A percentile compares a stretch with the other conserved stretches of the same genome.
These are phyloP conservation scores for Pangasius macronema DNA, from an alignment of 2,797 vertebrate genomes.

Conservation along the genomic window DNA sequence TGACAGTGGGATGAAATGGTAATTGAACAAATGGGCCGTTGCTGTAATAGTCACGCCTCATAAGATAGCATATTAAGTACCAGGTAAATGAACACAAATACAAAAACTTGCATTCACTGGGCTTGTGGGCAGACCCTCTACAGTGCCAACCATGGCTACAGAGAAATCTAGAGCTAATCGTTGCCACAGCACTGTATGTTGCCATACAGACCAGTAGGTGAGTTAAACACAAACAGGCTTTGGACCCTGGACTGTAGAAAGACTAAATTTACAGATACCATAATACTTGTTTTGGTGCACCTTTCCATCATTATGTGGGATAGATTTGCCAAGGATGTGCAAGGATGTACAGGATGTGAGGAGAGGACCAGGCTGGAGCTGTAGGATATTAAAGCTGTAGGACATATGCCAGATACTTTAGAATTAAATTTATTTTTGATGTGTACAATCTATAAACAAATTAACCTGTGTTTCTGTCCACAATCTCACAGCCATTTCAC, in stretches of 20 bases:
- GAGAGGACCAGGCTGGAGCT: neutral
- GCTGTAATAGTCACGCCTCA: conserved; percentile 13
- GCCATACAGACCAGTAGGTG: neutral
- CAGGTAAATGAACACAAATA: conserved; percentile 12
- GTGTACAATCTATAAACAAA: neutral
- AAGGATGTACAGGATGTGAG: neutral
- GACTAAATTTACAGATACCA: neutral
- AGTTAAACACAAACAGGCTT: no score
- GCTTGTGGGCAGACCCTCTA: neutral
- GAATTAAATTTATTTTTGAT: neutral
- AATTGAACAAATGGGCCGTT: conserved; percentile 12
- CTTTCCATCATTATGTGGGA: neutral
- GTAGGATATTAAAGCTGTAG: neutral
- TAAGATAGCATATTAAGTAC: neutral
- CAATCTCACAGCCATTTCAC: neutral
- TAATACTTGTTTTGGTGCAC: neutral
- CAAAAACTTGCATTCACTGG: neutral
- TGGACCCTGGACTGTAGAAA: no score
- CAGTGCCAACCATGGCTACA: neutral
- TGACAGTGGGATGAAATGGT: conserved; percentile 14
- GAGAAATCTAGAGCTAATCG: neutral
- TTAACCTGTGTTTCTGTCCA: neutral
- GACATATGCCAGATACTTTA: neutral
- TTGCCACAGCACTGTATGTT: conserved; percentile 1
- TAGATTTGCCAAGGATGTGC: neutral